Conservation (phyloP, 2,888 invertebrate species). For the Crioceris asparagi region DNA sequence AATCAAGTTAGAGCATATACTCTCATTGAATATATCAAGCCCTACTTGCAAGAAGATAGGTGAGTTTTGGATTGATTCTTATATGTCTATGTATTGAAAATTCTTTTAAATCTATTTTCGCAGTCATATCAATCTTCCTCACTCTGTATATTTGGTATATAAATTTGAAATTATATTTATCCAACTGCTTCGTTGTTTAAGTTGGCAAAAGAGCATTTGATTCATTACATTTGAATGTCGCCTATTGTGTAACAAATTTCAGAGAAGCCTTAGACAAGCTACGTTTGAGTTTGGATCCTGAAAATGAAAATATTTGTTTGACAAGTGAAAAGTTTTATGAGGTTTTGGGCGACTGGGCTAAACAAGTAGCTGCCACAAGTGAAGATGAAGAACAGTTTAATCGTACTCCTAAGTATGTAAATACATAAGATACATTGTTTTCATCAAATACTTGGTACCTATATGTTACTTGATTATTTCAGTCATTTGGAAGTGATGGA, state of each 20-base stretch:
- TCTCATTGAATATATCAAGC: slow-evolving; percentile 27
- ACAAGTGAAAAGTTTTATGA: slow-evolving; percentile 22
- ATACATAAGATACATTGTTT: no score
- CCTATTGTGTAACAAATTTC: slow-evolving; percentile 6
- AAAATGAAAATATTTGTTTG: slow-evolving; percentile 19
- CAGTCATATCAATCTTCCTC: no score
- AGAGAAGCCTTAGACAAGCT: slow-evolving; percentile 26
- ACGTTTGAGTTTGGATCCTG: slow-evolving; percentile 23
- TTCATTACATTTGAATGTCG: neutral
- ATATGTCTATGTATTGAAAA: slow-evolving; percentile 3
- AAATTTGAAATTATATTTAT: neutral
- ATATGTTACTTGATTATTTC: slow-evolving; percentile 4
- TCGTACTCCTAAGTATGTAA: slow-evolving; percentile 17
- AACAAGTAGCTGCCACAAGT: slow-evolving; percentile 18
- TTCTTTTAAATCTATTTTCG: slow-evolving; percentile 1
- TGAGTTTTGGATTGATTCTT: no score
- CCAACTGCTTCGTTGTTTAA: neutral
- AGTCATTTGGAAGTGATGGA: slow-evolving; percentile 18
- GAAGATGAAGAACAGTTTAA: slow-evolving; percentile 15
- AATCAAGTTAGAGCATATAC: slow-evolving; percentile 24
- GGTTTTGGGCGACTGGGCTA: slow-evolving; percentile 27
- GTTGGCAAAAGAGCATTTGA: neutral
- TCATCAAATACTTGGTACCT: slow-evolving; percentile 1
- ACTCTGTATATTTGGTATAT: no score
- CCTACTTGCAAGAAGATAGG: slow-evolving; percentile 25